Conservation (phyloP, 2,797 vertebrate species). For the Lophura swinhoii region DNA sequence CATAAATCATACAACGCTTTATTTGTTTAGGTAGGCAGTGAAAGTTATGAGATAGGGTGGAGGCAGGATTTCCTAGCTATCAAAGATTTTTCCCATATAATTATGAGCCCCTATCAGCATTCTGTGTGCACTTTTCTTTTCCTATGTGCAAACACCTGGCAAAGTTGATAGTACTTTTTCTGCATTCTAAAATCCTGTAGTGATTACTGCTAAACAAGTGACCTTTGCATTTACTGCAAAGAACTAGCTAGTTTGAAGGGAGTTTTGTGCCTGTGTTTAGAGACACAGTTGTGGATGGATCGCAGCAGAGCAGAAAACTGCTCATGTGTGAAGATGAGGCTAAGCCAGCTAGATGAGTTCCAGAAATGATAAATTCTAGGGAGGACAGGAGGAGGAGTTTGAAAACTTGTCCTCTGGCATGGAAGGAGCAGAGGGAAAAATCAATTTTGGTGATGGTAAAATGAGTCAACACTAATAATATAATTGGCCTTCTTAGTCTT, state of each 20-base stretch:
- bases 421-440: neutral
- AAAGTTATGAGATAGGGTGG: slow-evolving; percentile 70
- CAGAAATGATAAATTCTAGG: neutral
- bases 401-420: neutral
- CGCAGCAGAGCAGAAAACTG: neutral
- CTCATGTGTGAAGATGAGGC: rapidly evolving
- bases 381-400: neutral
- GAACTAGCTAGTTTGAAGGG: neutral
- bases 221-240: neutral
- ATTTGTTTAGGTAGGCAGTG: slow-evolving; percentile 59
- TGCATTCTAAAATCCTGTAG: neutral
- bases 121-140: neutral
- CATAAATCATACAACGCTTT: slow-evolving; percentile 22
- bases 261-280: neutral
- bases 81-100: slow-evolving; percentile 65
- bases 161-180: neutral
- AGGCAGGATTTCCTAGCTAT: slow-evolving; percentile 82
- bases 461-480: neutral
- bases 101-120: slow-evolving; percentile 38
- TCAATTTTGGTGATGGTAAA: neutral
- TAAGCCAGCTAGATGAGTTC: neutral
- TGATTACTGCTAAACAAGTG: neutral
- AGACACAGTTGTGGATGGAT: neutral
- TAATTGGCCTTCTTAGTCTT: neutral
- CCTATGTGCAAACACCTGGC: neutral